Conservation (phyloP, 2,113 vertebrate genomes). For the Ondatra zibethicus region DNA sequence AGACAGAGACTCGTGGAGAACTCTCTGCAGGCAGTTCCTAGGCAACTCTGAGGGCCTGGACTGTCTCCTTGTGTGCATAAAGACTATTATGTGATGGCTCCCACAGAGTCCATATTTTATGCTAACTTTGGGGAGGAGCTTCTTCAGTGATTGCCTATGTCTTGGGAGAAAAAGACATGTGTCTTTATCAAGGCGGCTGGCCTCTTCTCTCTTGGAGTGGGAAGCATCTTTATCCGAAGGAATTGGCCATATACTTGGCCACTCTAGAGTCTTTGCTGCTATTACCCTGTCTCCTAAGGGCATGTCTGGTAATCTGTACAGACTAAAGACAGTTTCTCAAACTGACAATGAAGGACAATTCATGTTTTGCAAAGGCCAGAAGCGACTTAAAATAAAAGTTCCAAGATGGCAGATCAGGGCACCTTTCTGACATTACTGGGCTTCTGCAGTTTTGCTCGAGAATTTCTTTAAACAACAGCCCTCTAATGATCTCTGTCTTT, state of each 20-base stretch:
- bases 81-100: neutral
- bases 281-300: neutral
- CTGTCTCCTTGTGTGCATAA: too few species aligned
- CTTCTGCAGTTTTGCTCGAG: neutral
- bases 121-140: neutral
- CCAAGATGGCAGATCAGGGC: neutral
- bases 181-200: neutral
- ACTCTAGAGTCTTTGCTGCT: neutral
- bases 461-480: conserved; percentile 9
- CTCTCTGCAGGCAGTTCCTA: neutral
- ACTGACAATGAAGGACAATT: neutral
- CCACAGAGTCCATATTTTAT: neutral
- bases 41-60: neutral
- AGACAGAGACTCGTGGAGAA: neutral
- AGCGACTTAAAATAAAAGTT: neutral
- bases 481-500: neutral
- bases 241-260: neutral
- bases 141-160: neutral
- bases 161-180: neutral
- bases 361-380: neutral
- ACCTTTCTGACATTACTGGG: neutral
- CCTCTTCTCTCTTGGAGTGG: neutral
- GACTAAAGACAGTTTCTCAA: neutral
- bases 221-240: neutral
- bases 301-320: neutral